Conservation (phyloP, 2,113 vertebrate species). For the Antechinus flavipes region DNA sequence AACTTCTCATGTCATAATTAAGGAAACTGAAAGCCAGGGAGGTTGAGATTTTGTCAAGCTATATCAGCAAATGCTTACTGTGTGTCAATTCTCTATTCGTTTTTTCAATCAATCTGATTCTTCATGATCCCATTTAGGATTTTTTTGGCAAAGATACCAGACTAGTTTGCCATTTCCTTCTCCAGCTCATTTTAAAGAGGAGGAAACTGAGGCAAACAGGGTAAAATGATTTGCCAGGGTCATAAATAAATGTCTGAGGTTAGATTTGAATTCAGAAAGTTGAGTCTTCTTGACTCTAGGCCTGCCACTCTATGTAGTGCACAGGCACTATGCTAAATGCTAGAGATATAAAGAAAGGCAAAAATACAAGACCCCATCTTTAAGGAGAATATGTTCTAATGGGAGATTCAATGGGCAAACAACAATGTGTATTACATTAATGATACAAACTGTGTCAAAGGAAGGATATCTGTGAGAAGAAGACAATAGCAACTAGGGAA, state of each 20-base stretch:
- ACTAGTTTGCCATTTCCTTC: too few relatives aligned
- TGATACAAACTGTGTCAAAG: background rate
- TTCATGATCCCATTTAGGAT: too few relatives aligned
- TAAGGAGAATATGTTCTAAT: background rate
- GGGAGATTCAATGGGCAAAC: background rate
- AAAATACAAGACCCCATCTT: background rate
- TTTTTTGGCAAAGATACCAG: too few relatives aligned
- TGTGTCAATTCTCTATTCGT: too few relatives aligned
- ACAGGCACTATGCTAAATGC: background rate
- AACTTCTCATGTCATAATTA: background rate
- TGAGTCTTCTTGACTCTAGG: too few relatives aligned
- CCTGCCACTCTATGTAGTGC: too few relatives aligned
- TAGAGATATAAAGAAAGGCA: background rate
- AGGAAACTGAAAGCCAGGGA: background rate
- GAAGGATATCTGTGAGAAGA: background rate
- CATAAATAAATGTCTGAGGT: too few relatives aligned
- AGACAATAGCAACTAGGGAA: background rate
- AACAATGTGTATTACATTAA: background rate
- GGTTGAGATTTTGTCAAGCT: background rate
- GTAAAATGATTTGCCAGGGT: too few relatives aligned
- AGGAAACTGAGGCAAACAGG: too few relatives aligned
- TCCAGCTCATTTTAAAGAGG: too few relatives aligned
- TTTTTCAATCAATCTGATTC: too few relatives aligned
- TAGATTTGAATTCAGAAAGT: too few relatives aligned
- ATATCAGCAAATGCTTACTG: background rate